Conservation (phyloP, 2,888 invertebrate species). For the Polymixis flavicincta region DNA sequence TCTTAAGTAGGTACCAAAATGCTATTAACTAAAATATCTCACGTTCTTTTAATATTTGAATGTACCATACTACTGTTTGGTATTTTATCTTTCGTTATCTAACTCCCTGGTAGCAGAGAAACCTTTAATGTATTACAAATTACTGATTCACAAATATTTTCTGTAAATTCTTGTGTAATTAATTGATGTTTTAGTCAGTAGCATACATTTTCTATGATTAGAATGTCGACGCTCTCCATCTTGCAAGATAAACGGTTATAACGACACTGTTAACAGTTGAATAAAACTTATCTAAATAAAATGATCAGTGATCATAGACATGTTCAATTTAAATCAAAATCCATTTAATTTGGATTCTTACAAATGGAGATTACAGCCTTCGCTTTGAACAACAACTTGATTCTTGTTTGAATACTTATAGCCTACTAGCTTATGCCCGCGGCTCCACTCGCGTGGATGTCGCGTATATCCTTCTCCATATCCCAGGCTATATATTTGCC, state of each 20-base stretch:
- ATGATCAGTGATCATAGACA: neutral
- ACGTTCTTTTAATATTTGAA: slow-evolving; percentile 41
- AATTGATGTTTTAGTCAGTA: slow-evolving; percentile 49
- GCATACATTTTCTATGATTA: slow-evolving; percentile 51
- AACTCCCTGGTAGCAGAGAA: slow-evolving; percentile 33
- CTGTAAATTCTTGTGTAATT: slow-evolving; percentile 45
- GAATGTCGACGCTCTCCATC: slow-evolving; percentile 38
- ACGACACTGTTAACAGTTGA: neutral
- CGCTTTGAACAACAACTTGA: too few relatives aligned
- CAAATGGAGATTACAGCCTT: too few relatives aligned
- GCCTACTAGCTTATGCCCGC: too few relatives aligned
- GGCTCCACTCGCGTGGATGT: too few relatives aligned
- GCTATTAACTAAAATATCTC: slow-evolving; percentile 53
- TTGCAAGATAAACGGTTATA: slow-evolving; percentile 37
- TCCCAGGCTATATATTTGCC: too few relatives aligned
- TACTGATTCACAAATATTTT: slow-evolving; percentile 52
- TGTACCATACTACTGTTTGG: slow-evolving; percentile 36
- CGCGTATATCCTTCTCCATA: too few relatives aligned
- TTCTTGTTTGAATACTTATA: too few relatives aligned
- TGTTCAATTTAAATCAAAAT: neutral
- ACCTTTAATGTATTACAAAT: slow-evolving; percentile 61
- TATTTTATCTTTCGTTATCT: slow-evolving; percentile 55
- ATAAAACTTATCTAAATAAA: neutral
- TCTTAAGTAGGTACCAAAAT: slow-evolving; percentile 39
- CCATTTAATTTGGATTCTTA: neutral